Evolutionary conservation across 2,888 invertebrate genomes (phyloP).

Genomic region (Graphium colonna): DNA sequence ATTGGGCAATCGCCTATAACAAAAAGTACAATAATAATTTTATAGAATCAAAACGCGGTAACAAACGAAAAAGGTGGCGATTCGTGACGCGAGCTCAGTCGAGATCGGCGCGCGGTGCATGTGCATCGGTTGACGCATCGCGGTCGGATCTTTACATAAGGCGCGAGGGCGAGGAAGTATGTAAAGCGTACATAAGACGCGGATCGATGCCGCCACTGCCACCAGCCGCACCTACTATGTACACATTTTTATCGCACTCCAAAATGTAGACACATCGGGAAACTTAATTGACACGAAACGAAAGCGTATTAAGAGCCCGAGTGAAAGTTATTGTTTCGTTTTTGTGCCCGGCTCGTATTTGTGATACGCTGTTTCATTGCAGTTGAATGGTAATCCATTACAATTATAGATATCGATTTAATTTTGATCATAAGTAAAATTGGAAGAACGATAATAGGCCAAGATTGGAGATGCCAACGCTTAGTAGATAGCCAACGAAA

Average conservation of each 20-base stretch:
- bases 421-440: not conserved
- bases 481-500: slow-evolving; percentile 40
- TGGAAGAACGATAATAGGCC: too few species aligned
- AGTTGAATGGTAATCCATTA: not conserved
- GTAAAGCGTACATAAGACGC: slow-evolving; percentile 71
- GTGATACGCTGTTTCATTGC: not conserved
- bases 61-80: too few species aligned
- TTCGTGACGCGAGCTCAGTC: slow-evolving; percentile 33
- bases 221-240: slow-evolving; percentile 44
- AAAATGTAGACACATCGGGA: slow-evolving; percentile 5
- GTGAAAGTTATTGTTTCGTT: slow-evolving; percentile 13
- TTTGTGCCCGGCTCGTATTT: not conserved
- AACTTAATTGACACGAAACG: slow-evolving; percentile 12
- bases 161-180: slow-evolving; percentile 61
- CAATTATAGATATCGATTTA: not conserved
- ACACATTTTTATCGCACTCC: slow-evolving; percentile 15
- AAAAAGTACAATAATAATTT: too few species aligned
- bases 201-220: slow-evolving; percentile 68
- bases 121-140: slow-evolving; percentile 76
- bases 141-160: slow-evolving; percentile 74
- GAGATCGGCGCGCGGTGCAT: slow-evolving; percentile 54
- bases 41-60: too few species aligned
- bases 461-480: slow-evolving; percentile 22
- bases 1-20: too few species aligned
- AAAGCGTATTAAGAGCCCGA: slow-evolving; percentile 11